These are phyloP conservation scores for Saccopteryx bilineata DNA, from an alignment of 2,113 vertebrate species.

Conservation along the genomic window DNA sequence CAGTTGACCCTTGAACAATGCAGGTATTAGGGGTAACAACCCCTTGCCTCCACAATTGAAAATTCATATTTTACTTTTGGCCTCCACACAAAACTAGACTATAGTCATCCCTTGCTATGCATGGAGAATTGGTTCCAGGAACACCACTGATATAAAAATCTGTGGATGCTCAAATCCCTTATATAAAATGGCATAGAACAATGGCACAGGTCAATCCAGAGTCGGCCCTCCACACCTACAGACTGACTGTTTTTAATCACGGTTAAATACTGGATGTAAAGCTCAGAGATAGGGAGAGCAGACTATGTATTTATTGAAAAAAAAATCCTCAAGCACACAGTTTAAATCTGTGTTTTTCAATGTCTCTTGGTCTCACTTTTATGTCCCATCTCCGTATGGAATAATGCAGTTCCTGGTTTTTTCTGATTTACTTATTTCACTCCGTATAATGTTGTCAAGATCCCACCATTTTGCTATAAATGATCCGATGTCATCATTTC, in stretches of 20 bases:
- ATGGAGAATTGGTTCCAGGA: not conserved
- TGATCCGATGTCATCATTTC: no score
- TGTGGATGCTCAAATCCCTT: not conserved
- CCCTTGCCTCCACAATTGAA: not conserved
- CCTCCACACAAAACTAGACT: not conserved
- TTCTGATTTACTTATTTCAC: no score
- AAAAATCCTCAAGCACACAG: not conserved
- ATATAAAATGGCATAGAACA: not conserved
- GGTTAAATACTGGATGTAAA: not conserved
- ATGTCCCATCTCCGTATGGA: no score
- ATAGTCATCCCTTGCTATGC: not conserved
- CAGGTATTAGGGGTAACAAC: not conserved
- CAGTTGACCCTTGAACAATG: not conserved
- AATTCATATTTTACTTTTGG: not conserved
- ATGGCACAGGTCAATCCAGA: no score
- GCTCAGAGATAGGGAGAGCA: not conserved
- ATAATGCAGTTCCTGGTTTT: no score
- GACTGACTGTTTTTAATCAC: not conserved
- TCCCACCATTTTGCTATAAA: no score
- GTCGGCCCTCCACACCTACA: not conserved
- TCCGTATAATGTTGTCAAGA: no score
- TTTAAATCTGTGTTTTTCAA: not conserved
- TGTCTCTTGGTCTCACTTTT: no score
- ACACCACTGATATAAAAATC: not conserved
- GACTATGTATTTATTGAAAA: not conserved